phyloP scores from a whole-genome alignment of 2,888 invertebrate species.

The Linnaemya vulpina region DNA sequence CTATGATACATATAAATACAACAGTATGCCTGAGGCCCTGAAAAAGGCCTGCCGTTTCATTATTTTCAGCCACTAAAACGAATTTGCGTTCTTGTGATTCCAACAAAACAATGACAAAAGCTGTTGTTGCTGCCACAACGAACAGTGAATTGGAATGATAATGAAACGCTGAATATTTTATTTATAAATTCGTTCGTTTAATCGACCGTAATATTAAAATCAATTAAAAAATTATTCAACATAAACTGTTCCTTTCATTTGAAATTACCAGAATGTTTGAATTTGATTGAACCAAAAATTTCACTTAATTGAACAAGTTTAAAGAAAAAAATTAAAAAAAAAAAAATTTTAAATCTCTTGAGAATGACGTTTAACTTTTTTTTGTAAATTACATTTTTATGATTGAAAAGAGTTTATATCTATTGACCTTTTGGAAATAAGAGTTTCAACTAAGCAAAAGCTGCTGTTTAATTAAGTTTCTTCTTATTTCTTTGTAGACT shows the following conservation, averaged over 20 bases:
- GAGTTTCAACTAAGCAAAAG: too few species aligned
- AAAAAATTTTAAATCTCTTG: too few species aligned
- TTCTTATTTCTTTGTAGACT: too few species aligned
- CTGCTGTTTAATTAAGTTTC: too few species aligned
- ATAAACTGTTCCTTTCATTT: not conserved
- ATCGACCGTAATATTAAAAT: not conserved
- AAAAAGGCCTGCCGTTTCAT: not conserved
- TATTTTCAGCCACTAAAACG: not conserved
- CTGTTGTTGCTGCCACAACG: not conserved
- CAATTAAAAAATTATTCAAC: slow-evolving; percentile 11
- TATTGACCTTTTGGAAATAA: too few species aligned
- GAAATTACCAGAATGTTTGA: not conserved
- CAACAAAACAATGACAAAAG: slow-evolving; percentile 16
- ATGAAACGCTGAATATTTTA: not conserved
- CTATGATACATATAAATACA: too few species aligned
- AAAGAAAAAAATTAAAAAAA: too few species aligned
- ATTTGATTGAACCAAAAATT: not conserved
- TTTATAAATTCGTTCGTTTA: not conserved
- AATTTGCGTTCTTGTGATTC: not conserved
- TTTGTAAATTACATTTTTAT: too few species aligned
- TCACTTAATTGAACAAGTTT: too few species aligned
- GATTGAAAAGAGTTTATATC: too few species aligned
- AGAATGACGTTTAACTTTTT: too few species aligned
- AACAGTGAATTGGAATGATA: slow-evolving; percentile 10
- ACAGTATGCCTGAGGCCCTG: not conserved